phyloP scores from a whole-genome alignment of 2,797 vertebrate species.

The Cyclura pinguis region DNA sequence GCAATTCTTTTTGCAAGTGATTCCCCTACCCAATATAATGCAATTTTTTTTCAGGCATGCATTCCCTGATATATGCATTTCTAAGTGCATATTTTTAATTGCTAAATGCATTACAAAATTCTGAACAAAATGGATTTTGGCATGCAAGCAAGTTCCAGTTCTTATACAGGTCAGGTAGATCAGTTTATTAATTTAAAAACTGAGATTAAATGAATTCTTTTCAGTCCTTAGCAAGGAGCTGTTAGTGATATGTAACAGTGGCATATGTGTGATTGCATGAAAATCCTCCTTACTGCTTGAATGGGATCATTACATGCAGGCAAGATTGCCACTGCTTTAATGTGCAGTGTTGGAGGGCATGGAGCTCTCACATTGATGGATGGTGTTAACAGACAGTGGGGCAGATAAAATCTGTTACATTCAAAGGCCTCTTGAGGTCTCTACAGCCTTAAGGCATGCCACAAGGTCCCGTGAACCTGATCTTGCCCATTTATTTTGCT shows the following conservation, averaged over 20 bases:
- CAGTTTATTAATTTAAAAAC: not conserved
- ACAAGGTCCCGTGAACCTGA: not conserved
- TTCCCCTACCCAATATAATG: not conserved
- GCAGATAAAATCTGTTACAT: not conserved
- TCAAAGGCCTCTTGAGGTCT: not conserved
- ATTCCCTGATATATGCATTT: not conserved
- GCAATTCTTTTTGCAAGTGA: not conserved
- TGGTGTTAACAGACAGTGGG: conserved; percentile 22
- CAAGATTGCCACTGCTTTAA: not conserved
- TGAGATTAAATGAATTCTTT: not conserved
- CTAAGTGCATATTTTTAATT: not conserved
- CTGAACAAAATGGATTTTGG: not conserved
- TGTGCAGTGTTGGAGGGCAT: not conserved
- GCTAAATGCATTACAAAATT: not conserved
- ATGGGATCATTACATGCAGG: not conserved
- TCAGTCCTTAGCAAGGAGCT: not conserved
- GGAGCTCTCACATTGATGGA: not conserved
- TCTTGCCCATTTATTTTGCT: not conserved
- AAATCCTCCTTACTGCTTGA: not conserved
- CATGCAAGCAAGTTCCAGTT: not conserved
- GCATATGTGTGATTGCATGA: not conserved
- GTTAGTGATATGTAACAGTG: not conserved
- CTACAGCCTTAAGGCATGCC: not conserved
- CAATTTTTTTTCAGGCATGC: not conserved
- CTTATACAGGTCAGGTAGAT: not conserved